Evolutionary conservation across 2,888 invertebrate species (phyloP), one percentile per base, ranked within the genome.

Genomic region (Entomobrya multifasciata): DNA sequence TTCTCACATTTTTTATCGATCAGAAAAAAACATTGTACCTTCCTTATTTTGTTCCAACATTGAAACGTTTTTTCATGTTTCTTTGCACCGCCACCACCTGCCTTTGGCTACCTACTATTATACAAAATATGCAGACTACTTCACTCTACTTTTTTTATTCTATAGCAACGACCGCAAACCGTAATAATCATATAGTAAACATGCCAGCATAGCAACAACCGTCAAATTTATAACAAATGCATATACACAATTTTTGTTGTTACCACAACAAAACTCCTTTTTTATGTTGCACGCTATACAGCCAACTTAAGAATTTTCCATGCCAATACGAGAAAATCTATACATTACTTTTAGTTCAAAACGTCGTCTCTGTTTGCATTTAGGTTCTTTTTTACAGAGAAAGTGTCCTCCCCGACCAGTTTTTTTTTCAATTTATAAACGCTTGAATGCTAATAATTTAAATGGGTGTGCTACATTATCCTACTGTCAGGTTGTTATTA

Each of bases 241-340:
- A 22, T 70, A 22, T 44, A 70, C 25, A 47, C 67, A n/a, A 30
- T 62, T 62, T 70, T 67, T 70, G 13, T 44, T 47, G 70, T 70
- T 70, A 70, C 70, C 70, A 70, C 70, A 70, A 70, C 70, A 70
- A 70, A 70, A 20, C 25, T 25, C 47, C 25, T 70, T 25, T 70
- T 41, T 20, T 44, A 0, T 13, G n/a, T 4, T 22, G 20, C 57
- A 22, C 57, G 57, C 57, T 57, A 25, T 25, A n/a, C n/a, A n/a
- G n/a, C n/a, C n/a, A n/a, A n/a, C n/a, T n/a, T n/a, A n/a, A n/a
- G n/a, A n/a, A n/a, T n/a, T n/a, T 8, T 6, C 36, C 36, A 36
- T 36, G 8, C 36, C 8, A 36, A 36, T 36, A 36, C 8, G 4
- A 36, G 5, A 6, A 36, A 36, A 36, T 8, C 36, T 25, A 25